Conservation (phyloP, 2,113 vertebrate genomes). For the Epinephelus cyanopodus region DNA sequence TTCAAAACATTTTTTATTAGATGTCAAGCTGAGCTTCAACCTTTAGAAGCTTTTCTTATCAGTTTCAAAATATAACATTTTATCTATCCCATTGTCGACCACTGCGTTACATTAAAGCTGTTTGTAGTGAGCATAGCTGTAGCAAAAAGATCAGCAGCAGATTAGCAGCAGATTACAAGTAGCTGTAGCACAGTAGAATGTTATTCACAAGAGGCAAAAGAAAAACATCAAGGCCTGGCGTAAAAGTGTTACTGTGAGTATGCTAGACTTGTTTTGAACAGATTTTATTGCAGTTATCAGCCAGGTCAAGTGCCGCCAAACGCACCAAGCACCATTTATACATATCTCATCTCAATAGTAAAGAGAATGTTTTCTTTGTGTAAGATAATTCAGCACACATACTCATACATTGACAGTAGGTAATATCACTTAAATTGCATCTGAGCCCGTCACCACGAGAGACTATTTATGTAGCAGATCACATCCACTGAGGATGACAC, state of each 20-base stretch:
- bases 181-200: background rate
- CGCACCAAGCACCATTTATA: background rate
- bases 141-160: background rate
- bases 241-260: background rate
- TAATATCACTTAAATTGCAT: slow-evolving; percentile 10
- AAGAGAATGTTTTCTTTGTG: background rate
- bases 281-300: background rate
- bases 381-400: background rate
- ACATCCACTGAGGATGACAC: background rate
- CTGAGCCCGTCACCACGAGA: background rate
- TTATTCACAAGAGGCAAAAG: background rate
- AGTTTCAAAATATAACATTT: too few relatives aligned
- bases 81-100: too few relatives aligned
- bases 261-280: background rate
- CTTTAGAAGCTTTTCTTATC: too few relatives aligned
- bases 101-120: background rate
- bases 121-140: background rate
- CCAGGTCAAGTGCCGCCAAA: background rate
- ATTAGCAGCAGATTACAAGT: background rate
- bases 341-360: background rate
- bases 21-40: too few relatives aligned
- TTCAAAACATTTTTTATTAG: too few relatives aligned
- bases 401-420: background rate
- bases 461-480: background rate
- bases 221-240: background rate